Evolutionary conservation across 2,113 vertebrate species (phyloP).

Genomic region (Nesogale talazaci): DNA sequence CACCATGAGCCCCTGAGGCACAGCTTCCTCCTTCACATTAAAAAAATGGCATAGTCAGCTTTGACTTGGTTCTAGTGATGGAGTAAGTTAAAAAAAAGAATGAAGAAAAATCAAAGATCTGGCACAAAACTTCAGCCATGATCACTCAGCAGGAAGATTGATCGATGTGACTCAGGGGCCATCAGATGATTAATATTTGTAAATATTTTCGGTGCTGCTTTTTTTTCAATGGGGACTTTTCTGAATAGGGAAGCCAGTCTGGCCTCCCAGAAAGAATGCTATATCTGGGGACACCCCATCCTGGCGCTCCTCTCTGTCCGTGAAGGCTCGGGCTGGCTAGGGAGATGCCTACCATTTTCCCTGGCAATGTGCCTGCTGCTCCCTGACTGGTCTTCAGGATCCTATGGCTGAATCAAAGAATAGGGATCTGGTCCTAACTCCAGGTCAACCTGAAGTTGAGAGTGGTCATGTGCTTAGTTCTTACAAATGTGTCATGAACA

Average conservation of each 20-base stretch:
- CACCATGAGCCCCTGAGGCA: rapidly evolving
- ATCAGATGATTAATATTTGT: not conserved
- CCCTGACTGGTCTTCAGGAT: not conserved
- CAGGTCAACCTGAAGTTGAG: not conserved
- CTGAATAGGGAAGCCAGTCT: not conserved
- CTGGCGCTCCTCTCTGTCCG: not conserved
- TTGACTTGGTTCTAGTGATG: not conserved
- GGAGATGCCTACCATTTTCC: not conserved
- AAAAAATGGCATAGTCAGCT: not conserved
- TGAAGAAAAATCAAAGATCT: not conserved
- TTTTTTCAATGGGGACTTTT: conserved; percentile 28
- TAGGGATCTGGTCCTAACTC: not conserved
- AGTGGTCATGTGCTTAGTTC: not conserved
- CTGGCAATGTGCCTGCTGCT: not conserved
- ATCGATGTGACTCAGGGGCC: not conserved
- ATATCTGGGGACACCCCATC: not conserved
- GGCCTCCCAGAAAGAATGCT: not conserved
- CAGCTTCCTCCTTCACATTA: not conserved
- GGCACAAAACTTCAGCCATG: not conserved
- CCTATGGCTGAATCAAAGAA: not conserved
- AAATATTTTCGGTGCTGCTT: conserved; percentile 2
- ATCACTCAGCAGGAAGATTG: not conserved
- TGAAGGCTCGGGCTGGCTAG: rapidly evolving
- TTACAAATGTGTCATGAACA: not conserved
- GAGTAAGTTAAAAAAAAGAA: not conserved